Percentiles rank a stretch among this genome's conserved stretches.
phyloP scores from a whole-genome alignment of 1,140 invertebrate species.

The Berghia stephanieae region DNA sequence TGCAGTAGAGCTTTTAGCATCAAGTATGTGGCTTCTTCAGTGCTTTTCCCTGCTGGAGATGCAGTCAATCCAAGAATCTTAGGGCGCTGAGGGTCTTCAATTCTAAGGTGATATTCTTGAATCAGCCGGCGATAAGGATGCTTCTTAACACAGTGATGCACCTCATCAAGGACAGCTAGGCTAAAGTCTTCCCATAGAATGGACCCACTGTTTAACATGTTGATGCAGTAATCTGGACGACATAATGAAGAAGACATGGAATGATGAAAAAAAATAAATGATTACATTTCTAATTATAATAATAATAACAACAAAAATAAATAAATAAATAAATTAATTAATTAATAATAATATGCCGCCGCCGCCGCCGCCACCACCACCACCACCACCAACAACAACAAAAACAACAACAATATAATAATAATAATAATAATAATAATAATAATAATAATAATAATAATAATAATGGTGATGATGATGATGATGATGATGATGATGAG shows the following conservation, averaged over 20 bases:
- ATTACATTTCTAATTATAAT: too few species aligned
- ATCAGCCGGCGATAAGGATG: constrained; percentile 56
- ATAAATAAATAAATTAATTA: too few species aligned
- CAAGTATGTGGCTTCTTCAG: constrained; percentile 40
- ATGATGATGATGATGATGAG: too few species aligned
- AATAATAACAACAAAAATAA: too few species aligned
- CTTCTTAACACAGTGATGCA: constrained; percentile 57
- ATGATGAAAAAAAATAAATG: too few species aligned
- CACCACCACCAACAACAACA: too few species aligned
- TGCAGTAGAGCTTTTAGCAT: constrained; percentile 50
- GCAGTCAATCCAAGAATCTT: constrained; percentile 61
- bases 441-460: too few species aligned
- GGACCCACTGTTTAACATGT: constrained; percentile 47
- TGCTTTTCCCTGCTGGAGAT: constrained; percentile 56
- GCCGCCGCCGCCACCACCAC: too few species aligned
- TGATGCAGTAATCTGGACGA: constrained; percentile 54
- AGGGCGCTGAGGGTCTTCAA: constrained; percentile 31
- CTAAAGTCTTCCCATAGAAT: constrained; percentile 55
- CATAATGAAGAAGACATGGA: background rate
- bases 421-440: too few species aligned
- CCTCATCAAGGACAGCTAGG: constrained; percentile 61
- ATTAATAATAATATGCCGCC: too few species aligned
- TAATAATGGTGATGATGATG: too few species aligned
- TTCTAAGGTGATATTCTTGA: constrained; percentile 33
- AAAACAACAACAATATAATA: too few species aligned